A percentile compares a stretch with the other conserved stretches of the same genome.
Conservation (phyloP, 2,113 vertebrate species). For the Stigmatopora nigra region DNA sequence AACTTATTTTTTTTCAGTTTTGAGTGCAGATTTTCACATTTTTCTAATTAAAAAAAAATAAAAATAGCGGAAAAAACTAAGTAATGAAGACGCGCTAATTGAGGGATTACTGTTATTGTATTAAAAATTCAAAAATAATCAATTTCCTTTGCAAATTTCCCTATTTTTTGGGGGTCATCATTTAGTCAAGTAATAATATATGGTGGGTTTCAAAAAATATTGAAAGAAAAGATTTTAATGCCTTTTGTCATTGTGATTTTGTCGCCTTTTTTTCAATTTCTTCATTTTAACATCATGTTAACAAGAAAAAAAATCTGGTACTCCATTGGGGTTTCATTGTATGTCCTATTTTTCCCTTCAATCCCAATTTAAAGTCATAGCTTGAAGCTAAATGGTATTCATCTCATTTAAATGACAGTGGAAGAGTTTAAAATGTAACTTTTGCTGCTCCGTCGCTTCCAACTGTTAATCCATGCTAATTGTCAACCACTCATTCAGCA, state of each 20-base stretch:
- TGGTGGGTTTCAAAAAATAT: too few relatives aligned
- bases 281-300: neutral
- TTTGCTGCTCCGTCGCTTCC: slow-evolving; percentile 21
- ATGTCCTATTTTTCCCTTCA: neutral
- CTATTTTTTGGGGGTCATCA: too few relatives aligned
- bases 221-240: neutral
- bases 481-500: slow-evolving; percentile 55
- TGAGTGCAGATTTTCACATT: too few relatives aligned
- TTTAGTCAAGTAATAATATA: too few relatives aligned
- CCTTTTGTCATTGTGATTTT: neutral
- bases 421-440: slow-evolving; percentile 8
- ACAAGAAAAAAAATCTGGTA: neutral
- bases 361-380: slow-evolving; percentile 20
- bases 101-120: too few relatives aligned
- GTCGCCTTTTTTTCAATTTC: too few relatives aligned
- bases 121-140: too few relatives aligned
- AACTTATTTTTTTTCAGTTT: too few relatives aligned
- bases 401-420: slow-evolving; percentile 42
- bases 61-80: too few relatives aligned
- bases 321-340: neutral
- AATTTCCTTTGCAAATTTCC: too few relatives aligned
- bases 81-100: too few relatives aligned
- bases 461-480: slow-evolving; percentile 50
- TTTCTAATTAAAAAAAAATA: too few relatives aligned
- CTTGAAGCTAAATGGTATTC: slow-evolving; percentile 25